These are phyloP conservation scores for Galerucella calmariensis DNA, from an alignment of 2,888 invertebrate species.

Conservation along the genomic window DNA sequence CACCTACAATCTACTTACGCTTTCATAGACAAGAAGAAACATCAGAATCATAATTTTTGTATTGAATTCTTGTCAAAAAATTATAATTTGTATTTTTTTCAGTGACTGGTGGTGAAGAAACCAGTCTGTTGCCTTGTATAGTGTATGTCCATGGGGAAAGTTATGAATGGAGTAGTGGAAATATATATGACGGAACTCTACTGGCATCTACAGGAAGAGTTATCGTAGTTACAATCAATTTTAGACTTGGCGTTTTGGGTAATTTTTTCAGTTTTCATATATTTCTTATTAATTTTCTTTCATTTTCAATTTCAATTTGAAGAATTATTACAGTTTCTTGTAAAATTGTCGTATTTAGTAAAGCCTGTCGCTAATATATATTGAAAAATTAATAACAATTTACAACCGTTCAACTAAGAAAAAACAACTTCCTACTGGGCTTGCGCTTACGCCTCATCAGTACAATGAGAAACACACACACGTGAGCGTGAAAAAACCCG, in stretches of 20 bases:
- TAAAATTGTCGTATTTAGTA: too few species aligned
- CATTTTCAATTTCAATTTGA: too few species aligned
- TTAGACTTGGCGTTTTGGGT: conserved; percentile 89
- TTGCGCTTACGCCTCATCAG: too few species aligned
- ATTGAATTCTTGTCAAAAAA: neutral
- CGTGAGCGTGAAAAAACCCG: too few species aligned
- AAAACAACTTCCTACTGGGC: too few species aligned
- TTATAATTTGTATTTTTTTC: conserved; percentile 56
- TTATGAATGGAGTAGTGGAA: conserved; percentile 97
- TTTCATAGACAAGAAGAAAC: neutral
- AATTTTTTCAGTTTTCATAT: conserved; percentile 57
- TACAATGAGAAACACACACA: too few species aligned
- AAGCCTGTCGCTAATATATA: too few species aligned
- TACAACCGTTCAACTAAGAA: too few species aligned
- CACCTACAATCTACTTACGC: too few species aligned
- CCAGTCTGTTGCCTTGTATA: conserved; percentile 78
- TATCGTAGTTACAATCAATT: conserved; percentile 91
- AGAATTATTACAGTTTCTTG: too few species aligned
- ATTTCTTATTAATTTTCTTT: neutral
- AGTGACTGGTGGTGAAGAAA: conserved; percentile 68
- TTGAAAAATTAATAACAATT: too few species aligned
- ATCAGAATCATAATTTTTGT: too few species aligned
- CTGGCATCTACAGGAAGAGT: conserved; percentile 91
- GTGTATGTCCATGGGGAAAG: conserved; percentile 95
- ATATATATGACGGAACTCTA: conserved; percentile 96